Conservation (phyloP, 2,797 vertebrate species). For the Tympanoctomys barrerae region DNA sequence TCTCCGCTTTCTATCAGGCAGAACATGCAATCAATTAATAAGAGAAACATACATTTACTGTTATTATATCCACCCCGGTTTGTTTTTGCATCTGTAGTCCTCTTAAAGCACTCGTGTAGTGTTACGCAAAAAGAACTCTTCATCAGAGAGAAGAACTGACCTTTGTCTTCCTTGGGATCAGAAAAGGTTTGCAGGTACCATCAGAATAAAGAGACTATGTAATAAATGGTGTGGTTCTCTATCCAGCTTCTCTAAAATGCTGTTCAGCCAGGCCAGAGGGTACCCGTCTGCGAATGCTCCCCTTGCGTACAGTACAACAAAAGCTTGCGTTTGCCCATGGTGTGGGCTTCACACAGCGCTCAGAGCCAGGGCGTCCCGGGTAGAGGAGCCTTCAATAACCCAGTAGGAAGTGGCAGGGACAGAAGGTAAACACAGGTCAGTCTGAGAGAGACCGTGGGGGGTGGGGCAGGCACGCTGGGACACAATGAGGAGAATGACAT, state of each 20-base stretch:
- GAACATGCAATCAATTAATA: background rate
- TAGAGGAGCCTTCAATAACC: constrained; percentile 92
- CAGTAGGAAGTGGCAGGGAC: constrained; percentile 92
- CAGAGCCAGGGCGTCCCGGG: constrained; percentile 85
- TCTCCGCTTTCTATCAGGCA: background rate
- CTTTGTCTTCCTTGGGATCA: background rate
- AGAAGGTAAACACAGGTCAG: constrained; percentile 92
- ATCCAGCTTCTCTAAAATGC: constrained; percentile 37
- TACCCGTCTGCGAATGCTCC: constrained; percentile 72
- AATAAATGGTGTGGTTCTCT: background rate
- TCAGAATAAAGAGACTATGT: background rate
- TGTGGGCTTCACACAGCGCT: constrained; percentile 84
- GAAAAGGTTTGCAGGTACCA: constrained; percentile 58
- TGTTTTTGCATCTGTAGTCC: background rate
- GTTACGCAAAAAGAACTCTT: constrained; percentile 9
- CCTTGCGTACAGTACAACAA: constrained; percentile 83
- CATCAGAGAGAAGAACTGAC: constrained; percentile 11
- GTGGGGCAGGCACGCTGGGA: constrained; percentile 79
- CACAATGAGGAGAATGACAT: constrained; percentile 84
- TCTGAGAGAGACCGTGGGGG: constrained; percentile 87
- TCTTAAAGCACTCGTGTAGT: background rate
- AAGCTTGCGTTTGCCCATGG: constrained; percentile 85
- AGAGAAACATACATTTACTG: background rate
- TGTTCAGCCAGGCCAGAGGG: constrained; percentile 66
- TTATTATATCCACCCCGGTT: background rate